phyloP scores from a whole-genome alignment of 2,888 invertebrate species.

The Rugalucina vietnamica region DNA sequence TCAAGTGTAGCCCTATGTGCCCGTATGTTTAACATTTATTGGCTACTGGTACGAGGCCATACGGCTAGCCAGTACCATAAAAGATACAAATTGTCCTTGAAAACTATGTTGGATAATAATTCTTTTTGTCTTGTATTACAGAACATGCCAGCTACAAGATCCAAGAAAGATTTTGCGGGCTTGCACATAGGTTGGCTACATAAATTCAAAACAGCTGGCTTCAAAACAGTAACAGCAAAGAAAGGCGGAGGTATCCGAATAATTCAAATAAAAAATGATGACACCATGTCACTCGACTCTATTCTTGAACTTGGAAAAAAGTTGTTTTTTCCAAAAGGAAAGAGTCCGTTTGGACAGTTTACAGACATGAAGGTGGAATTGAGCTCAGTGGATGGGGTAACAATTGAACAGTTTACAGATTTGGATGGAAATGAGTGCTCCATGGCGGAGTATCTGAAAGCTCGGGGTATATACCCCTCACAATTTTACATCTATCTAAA shows the following conservation, averaged over 20 bases:
- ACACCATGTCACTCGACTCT: background rate
- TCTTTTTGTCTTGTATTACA: no score
- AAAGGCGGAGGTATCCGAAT: background rate
- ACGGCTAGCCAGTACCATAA: no score
- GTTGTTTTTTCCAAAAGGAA: background rate
- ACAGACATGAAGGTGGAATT: conserved; percentile 1
- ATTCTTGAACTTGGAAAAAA: background rate
- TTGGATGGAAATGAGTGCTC: conserved; percentile 25
- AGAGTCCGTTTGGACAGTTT: conserved; percentile 1
- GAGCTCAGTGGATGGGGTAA: background rate
- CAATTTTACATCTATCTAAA: conserved; percentile 9
- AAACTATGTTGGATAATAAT: no score
- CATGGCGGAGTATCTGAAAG: conserved; percentile 11
- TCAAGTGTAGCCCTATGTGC: no score
- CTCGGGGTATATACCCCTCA: conserved; percentile 6
- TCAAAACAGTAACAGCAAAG: no score
- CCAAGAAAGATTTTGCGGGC: no score
- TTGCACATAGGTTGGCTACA: no score
- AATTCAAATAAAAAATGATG: background rate
- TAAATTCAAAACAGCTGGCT: no score
- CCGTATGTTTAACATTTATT: no score
- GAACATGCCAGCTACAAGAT: no score
- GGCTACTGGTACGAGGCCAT: no score
- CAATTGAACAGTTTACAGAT: background rate
- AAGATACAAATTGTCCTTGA: no score